Percentiles rank a stretch among this genome's conserved stretches.
phyloP scores from a whole-genome alignment of 1,140 invertebrate species.

The Choristoneura fumiferana region DNA sequence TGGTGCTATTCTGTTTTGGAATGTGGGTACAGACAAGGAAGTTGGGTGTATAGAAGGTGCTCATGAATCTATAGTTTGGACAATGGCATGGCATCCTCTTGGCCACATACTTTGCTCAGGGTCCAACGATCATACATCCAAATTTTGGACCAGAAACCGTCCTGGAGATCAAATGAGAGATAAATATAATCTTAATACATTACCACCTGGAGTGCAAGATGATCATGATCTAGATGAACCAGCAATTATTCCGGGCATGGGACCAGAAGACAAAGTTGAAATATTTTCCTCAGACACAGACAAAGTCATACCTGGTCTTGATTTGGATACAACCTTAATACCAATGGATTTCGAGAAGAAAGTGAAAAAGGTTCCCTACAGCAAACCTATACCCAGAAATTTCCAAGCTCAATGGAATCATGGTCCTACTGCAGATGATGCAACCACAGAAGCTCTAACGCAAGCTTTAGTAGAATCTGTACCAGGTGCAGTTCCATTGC shows the following conservation, averaged over 20 bases:
- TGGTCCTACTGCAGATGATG: slow-evolving; percentile 78
- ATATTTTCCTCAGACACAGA: slow-evolving; percentile 79
- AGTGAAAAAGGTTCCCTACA: slow-evolving; percentile 93
- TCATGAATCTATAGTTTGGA: slow-evolving; percentile 99
- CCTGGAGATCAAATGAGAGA: slow-evolving; percentile 99
- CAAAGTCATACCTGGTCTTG: slow-evolving; percentile 90
- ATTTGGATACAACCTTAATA: slow-evolving; percentile 85
- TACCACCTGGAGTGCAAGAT: slow-evolving; percentile 84
- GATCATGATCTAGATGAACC: slow-evolving; percentile 84
- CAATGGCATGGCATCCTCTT: slow-evolving; percentile 98
- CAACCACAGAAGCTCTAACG: slow-evolving; percentile 81
- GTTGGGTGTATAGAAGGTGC: slow-evolving; percentile 98
- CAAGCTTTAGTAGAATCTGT: slow-evolving; percentile 84
- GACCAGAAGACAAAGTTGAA: slow-evolving; percentile 93
- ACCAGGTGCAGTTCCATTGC: slow-evolving; percentile 83
- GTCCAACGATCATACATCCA: slow-evolving; percentile 98
- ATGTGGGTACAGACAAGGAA: slow-evolving; percentile 98
- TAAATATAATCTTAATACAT: slow-evolving; percentile 96
- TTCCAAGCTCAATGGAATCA: slow-evolving; percentile 98
- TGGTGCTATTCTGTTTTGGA: slow-evolving; percentile 98
- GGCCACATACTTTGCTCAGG: slow-evolving; percentile 99
- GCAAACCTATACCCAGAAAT: slow-evolving; percentile 96
- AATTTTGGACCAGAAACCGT: slow-evolving; percentile 99
- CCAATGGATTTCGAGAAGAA: slow-evolving; percentile 83
- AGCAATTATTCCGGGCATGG: slow-evolving; percentile 95